phyloP scores from a whole-genome alignment of 2,888 invertebrate genomes.

The Deilephila porcellus region DNA sequence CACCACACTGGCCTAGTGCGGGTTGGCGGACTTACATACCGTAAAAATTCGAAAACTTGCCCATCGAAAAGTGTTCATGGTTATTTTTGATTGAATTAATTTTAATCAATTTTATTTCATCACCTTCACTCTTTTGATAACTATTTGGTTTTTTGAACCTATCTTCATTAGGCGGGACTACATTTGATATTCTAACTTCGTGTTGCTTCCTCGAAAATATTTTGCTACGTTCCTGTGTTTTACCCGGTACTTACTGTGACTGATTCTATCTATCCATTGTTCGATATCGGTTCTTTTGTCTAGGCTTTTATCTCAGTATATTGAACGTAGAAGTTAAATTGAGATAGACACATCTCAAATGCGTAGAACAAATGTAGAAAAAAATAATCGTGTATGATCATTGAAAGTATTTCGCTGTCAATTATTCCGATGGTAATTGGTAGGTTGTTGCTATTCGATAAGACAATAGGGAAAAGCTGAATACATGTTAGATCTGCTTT shows the following conservation, averaged over 20 bases:
- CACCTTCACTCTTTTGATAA: too few species aligned
- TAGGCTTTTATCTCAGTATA: background rate
- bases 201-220: background rate
- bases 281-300: background rate
- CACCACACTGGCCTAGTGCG: too few species aligned
- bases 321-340: background rate
- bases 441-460: background rate
- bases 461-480: constrained; percentile 12
- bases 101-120: too few species aligned
- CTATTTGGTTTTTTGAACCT: background rate
- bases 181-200: constrained; percentile 1
- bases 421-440: constrained; percentile 1
- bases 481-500: background rate
- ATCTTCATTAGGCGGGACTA: background rate
- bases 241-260: background rate
- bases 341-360: background rate
- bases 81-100: too few species aligned
- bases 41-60: too few species aligned
- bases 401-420: background rate
- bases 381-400: background rate
- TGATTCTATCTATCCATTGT: background rate
- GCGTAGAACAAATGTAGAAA: background rate
- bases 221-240: background rate
- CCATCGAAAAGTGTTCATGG: too few species aligned
- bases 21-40: too few species aligned